phyloP scores from a whole-genome alignment of 2,888 invertebrate genomes.

The Xanthostigma xanthostigma region DNA sequence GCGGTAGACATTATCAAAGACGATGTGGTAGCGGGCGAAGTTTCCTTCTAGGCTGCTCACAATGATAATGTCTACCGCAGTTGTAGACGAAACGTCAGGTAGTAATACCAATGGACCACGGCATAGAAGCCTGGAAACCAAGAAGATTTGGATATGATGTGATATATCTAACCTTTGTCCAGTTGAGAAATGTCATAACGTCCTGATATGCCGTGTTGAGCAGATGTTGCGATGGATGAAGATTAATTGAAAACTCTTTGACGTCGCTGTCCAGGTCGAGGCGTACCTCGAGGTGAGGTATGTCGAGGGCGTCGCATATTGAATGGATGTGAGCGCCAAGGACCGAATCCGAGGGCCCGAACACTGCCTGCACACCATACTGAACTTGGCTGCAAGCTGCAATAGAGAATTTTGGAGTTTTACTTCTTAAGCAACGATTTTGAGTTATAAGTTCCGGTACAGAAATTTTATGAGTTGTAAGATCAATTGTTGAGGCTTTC shows the following conservation, averaged over 20 bases:
- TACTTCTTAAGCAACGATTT: too few species aligned
- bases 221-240: constrained; percentile 58
- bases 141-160: too few species aligned
- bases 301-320: constrained; percentile 64
- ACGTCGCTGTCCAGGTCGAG: constrained; percentile 41
- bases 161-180: constrained; percentile 37
- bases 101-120: too few species aligned
- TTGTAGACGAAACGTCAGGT: too few species aligned
- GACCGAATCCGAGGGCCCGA: constrained; percentile 62
- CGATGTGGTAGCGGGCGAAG: too few species aligned
- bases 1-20: too few species aligned
- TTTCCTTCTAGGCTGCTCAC: too few species aligned
- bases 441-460: too few species aligned
- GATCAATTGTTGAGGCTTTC: too few species aligned
- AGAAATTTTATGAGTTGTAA: too few species aligned
- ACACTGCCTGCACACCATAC: constrained; percentile 56
- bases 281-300: constrained; percentile 62
- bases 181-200: constrained; percentile 61
- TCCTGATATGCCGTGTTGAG: constrained; percentile 61
- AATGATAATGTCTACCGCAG: too few species aligned
- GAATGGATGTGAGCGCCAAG: constrained; percentile 63
- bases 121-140: too few species aligned
- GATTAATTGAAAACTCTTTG: constrained; percentile 60
- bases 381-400: constrained; percentile 57
- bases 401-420: constrained; percentile 14